Evolutionary conservation across 2,113 vertebrate genomes (phyloP), one percentile per base, ranked within the genome.

Genomic region (Menidia beryllina): DNA sequence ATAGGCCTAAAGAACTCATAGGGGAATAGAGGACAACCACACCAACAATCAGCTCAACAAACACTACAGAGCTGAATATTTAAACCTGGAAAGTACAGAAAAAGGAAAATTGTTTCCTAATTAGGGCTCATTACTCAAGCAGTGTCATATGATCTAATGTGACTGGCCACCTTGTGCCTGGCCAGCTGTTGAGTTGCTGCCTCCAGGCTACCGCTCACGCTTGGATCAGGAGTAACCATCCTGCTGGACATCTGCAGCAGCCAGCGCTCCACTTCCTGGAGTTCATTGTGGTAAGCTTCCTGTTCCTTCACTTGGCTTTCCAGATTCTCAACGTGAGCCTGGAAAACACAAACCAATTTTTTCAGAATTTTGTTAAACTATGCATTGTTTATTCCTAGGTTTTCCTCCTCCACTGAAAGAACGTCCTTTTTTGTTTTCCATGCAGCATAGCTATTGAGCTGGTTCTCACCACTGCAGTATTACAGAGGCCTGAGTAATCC

Each of bases 241-340:
- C 96, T 92, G 91, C 95, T 94, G 7, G 97, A 98, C 96, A 99
- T 98, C 85, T 98, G 97, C 24, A 99, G 90, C 51, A 99, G 92
- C 97, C 97, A 98, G 50, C 95, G 97, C 58, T 99, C 98, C 5
- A 95, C 96, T 77, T 98, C 96, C 84, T 98, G 98, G 21, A 98
- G 94, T 67, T 96, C 94, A 12, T 89, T 92, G 12, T 96, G 96
- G 73, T 99, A 99, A 19, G 89, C 92, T 72, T 99, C 97, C 25
- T 99, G 98, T 65, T 98, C 96, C 89, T 92, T 96, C 70, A 98
- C 95, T 88, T 94, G 95, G 0, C 71, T 86, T 20, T 96, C 95
- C 72, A 98, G 87, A 26, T 84, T 93, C 85, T 91, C 86, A 72
- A 97, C 94, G 0, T 91, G 95, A 7, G 78, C 84, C 98, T 99